Evolutionary conservation across 2,113 vertebrate species (phyloP).

Genomic region (Dasypus novemcinctus): DNA sequence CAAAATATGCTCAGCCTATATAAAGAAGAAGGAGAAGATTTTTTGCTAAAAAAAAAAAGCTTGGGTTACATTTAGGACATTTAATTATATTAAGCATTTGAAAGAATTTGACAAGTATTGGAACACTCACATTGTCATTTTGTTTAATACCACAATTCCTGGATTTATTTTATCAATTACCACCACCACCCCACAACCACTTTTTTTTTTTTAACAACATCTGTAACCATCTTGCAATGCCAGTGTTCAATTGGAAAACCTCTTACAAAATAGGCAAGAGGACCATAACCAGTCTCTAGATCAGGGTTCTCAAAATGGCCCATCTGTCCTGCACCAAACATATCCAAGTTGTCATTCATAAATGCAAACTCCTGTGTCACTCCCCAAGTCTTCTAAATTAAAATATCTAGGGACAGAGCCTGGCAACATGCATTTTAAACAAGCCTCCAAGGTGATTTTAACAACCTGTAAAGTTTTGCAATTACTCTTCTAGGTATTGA

Average conservation of each 20-base stretch:
- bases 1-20: not conserved
- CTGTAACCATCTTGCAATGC: not conserved
- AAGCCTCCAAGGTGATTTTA: not conserved
- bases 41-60: not conserved
- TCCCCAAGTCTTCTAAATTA: not conserved
- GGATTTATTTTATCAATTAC: constrained; percentile 14
- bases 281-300: not conserved
- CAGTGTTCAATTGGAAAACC: not conserved
- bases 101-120: not conserved
- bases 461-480: not conserved
- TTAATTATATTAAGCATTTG: not conserved
- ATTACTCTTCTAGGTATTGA: not conserved
- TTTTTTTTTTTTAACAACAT: not conserved
- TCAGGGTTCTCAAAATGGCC: not conserved
- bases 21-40: not conserved
- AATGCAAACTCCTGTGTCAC: not conserved
- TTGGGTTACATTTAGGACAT: not conserved
- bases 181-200: too few species aligned
- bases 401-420: not conserved
- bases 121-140: not conserved
- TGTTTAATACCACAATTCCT: not conserved
- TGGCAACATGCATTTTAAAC: not conserved
- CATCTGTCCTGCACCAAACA: not conserved
- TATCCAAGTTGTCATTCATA: not conserved
- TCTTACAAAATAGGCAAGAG: not conserved